Evolutionary conservation across 1,140 invertebrate species (phyloP).

Genomic region (Tetragnatha versicolor): DNA sequence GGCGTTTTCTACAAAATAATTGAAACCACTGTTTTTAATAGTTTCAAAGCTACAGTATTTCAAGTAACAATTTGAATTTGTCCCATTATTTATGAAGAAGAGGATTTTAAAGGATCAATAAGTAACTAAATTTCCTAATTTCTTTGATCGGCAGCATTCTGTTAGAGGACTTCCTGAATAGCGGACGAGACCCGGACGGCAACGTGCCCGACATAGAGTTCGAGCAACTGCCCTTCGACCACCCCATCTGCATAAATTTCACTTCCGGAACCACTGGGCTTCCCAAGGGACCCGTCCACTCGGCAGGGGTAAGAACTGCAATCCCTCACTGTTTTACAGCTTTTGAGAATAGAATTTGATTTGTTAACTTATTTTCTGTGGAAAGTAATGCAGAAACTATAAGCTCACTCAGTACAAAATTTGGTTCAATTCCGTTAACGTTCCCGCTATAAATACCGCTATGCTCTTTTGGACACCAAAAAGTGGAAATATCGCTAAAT

Average conservation of each 20-base stretch:
- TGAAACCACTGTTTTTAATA: too few species aligned
- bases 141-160: too few species aligned
- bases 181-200: constrained; percentile 56
- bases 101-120: too few species aligned
- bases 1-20: too few species aligned
- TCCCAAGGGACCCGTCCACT: constrained; percentile 74
- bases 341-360: neutral
- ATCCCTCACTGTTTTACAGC: neutral
- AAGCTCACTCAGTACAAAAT: neutral
- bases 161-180: constrained; percentile 61
- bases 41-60: too few species aligned
- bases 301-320: constrained; percentile 67
- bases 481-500: too few species aligned
- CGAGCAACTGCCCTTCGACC: constrained; percentile 70
- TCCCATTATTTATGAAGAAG: too few species aligned
- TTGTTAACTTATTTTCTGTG: neutral
- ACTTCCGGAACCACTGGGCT: constrained; percentile 71
- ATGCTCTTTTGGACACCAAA: neutral
- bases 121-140: too few species aligned
- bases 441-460: neutral
- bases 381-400: neutral
- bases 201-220: constrained; percentile 63
- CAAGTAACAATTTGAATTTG: too few species aligned
- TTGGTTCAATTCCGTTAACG: neutral
- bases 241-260: constrained; percentile 72